These are phyloP conservation scores for Zapornia atra DNA, from an alignment of 2,113 vertebrate species.

Conservation along the genomic window DNA sequence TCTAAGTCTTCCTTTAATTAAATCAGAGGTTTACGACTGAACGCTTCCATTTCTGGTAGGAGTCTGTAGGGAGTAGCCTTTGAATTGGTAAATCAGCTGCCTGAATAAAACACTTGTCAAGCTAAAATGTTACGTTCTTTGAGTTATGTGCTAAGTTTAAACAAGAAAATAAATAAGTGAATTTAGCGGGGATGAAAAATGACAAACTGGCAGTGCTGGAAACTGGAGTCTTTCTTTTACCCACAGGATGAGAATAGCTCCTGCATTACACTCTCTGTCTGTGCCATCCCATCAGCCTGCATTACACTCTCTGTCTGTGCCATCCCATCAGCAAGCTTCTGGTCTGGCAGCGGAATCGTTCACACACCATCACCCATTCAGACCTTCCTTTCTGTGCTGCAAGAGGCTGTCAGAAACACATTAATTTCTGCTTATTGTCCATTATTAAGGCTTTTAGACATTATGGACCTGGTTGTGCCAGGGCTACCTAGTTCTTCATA, in stretches of 20 bases:
- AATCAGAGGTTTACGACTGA: constrained; percentile 51
- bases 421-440: background rate
- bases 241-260: background rate
- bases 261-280: background rate
- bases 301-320: background rate
- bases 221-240: background rate
- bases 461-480: background rate
- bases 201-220: background rate
- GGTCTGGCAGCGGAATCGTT: fast-evolving
- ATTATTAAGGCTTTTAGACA: background rate
- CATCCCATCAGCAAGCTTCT: background rate
- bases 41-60: constrained; percentile 55
- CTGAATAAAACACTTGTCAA: constrained; percentile 57
- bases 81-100: constrained; percentile 68
- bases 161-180: background rate
- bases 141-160: constrained; percentile 12
- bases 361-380: background rate
- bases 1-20: constrained; percentile 52
- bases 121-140: constrained; percentile 15
- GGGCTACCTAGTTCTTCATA: background rate
- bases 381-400: background rate
- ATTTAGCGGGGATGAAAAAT: background rate
- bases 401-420: background rate
- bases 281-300: background rate
- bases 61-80: constrained; percentile 61